Percentiles rank a stretch among this genome's conserved stretches.
Conservation (phyloP, 1,140 invertebrate species). For the Tetramorium alpestre region DNA sequence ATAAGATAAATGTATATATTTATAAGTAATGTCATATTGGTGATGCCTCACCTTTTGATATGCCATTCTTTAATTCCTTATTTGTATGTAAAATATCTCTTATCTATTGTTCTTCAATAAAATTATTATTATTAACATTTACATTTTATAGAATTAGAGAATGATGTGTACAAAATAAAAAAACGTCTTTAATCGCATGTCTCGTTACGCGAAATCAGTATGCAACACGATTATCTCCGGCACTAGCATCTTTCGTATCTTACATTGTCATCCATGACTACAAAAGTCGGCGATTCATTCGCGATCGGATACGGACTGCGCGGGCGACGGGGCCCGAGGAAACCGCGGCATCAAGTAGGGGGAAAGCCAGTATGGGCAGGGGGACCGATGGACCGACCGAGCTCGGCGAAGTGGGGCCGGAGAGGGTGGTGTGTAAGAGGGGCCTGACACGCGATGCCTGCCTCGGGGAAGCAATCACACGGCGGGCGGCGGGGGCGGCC, state of each 20-base stretch:
- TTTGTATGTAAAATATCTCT: neutral
- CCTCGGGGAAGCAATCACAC: constrained; percentile 83
- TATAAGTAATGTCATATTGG: neutral
- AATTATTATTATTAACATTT: neutral
- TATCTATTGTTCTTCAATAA: neutral
- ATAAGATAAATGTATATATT: neutral
- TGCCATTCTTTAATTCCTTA: neutral
- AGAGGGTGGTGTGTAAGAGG: constrained; percentile 79
- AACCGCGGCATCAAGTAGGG: constrained; percentile 64
- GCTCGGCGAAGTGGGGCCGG: constrained; percentile 52
- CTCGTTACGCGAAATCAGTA: neutral
- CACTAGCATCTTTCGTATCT: neutral
- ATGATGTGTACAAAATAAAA: neutral
- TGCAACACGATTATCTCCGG: neutral
- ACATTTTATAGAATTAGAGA: neutral
- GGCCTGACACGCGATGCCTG: constrained; percentile 85
- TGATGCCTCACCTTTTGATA: neutral
- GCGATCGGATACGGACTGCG: constrained; percentile 60
- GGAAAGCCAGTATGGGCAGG: constrained; percentile 42
- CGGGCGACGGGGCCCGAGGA: constrained; percentile 65
- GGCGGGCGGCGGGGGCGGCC: constrained; percentile 83
- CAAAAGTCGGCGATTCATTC: constrained; percentile 48
- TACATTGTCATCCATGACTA: constrained; percentile 38
- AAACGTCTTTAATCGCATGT: neutral
- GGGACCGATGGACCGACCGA: constrained; percentile 61